Evolutionary conservation across 2,888 invertebrate genomes (phyloP), one percentile per base, ranked within the genome.

Genomic region (Sisyra nigra): DNA sequence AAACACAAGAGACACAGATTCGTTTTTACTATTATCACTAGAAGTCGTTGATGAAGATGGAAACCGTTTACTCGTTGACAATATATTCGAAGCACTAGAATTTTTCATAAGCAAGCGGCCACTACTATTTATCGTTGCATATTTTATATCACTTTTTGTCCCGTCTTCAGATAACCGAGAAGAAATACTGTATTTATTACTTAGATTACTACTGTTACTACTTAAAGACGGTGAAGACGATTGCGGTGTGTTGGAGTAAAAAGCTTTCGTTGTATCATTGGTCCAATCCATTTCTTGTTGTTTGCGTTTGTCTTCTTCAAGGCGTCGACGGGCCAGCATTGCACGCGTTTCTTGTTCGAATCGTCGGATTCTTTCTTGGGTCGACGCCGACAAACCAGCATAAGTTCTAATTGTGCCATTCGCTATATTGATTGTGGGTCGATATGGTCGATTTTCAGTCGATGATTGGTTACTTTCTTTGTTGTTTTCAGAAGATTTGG

Each of bases 301-400:
- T 51, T 68, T 70, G 48, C 67, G 66, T 55, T 71, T 69, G 53
- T 67, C 53, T 60, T 59, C 61, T 48, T 59, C 56, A n/a, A 58
- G 56, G 45, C 59, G 56, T 29, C 57, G 54, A 45, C 57, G 42
- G 66, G 56, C 44, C 60, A 85, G 60, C 67, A 80, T 74, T 44
- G 80, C 75, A 60, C 78, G 74, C 2, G 83, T 77, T 61, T 85
- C 85, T 56, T 80, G 69, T 56, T 81, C 81, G 60, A 84, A 81
- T 57, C 80, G 74, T 54, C 77, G 69, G 44, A 76, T 70, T 48
- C 76, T 65, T 53, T 80, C 74, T 50, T 76, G 74, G 6, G 76
- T 74, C 48, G 64, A 71, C 51, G 65, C 69, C 51, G 65, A 69
- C 55, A 69, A 66, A 51, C 68, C 72, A 43, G 68, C 71, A 58